phyloP scores from a whole-genome alignment of 2,888 invertebrate species.

The Empis stercorea region DNA sequence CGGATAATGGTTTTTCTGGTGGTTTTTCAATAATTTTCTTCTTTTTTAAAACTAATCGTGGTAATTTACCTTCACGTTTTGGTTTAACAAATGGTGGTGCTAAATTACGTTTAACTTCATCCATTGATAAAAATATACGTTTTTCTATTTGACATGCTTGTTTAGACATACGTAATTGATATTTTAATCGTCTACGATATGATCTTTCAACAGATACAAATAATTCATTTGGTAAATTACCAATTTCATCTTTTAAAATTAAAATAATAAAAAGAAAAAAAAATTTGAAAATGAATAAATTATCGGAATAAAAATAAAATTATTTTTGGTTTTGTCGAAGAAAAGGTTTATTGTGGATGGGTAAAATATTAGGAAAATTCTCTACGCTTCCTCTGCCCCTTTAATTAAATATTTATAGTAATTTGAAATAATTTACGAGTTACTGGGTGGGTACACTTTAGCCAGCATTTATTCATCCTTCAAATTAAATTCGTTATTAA shows the following conservation, averaged over 20 bases:
- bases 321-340: no score
- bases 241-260: slow-evolving; percentile 28
- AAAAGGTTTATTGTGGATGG: no score
- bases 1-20: slow-evolving; percentile 18
- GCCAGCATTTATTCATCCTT: no score
- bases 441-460: no score
- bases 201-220: slow-evolving; percentile 18
- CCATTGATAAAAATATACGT: slow-evolving; percentile 28
- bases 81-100: slow-evolving; percentile 24
- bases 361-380: slow-evolving; percentile 15
- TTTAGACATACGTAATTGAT: slow-evolving; percentile 21
- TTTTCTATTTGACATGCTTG: slow-evolving; percentile 27
- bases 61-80: slow-evolving; percentile 21
- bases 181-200: slow-evolving; percentile 21
- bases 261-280: slow-evolving; percentile 4
- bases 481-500: no score
- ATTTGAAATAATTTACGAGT: no score
- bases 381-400: no score
- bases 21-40: slow-evolving; percentile 14
- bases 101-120: slow-evolving; percentile 27
- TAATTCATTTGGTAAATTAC: slow-evolving; percentile 21
- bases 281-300: slow-evolving; percentile 15
- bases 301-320: no score
- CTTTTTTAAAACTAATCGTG: slow-evolving; percentile 19
- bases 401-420: no score